phyloP scores from a whole-genome alignment of 2,797 vertebrate species.

The Acanthopagrus latus region DNA sequence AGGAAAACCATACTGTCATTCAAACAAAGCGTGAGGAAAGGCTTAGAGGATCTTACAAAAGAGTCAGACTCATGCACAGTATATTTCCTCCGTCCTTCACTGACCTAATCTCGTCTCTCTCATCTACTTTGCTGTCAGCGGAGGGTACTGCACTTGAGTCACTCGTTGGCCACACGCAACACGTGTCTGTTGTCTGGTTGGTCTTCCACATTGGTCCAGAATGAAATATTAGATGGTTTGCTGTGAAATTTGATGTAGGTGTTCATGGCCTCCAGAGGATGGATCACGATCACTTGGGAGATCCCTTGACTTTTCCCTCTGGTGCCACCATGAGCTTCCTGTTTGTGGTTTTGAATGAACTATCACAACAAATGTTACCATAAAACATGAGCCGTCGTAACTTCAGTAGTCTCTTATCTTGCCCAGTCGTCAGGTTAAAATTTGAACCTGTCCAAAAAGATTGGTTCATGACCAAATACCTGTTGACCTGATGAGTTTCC shows the following conservation, averaged over 20 bases:
- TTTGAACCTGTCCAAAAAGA: neutral
- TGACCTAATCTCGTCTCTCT: neutral
- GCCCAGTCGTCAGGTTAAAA: no score
- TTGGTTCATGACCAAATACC: neutral
- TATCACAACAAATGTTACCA: neutral
- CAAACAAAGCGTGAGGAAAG: neutral
- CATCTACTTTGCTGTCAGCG: neutral
- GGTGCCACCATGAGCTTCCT: neutral
- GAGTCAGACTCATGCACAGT: neutral
- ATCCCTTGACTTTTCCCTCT: neutral
- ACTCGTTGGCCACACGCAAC: neutral
- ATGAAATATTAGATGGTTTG: neutral
- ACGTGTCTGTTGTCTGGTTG: neutral
- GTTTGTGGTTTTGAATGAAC: neutral
- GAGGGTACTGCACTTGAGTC: neutral
- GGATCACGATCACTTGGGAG: neutral
- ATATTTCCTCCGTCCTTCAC: neutral
- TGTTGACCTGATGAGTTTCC: neutral
- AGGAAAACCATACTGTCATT: neutral
- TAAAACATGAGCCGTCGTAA: neutral
- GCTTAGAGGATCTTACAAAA: neutral
- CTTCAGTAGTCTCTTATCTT: neutral
- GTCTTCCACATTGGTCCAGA: neutral
- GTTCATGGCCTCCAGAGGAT: neutral
- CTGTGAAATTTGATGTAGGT: neutral